These are phyloP conservation scores for Miltochrista miniata DNA, from an alignment of 2,888 invertebrate species.

Conservation along the genomic window DNA sequence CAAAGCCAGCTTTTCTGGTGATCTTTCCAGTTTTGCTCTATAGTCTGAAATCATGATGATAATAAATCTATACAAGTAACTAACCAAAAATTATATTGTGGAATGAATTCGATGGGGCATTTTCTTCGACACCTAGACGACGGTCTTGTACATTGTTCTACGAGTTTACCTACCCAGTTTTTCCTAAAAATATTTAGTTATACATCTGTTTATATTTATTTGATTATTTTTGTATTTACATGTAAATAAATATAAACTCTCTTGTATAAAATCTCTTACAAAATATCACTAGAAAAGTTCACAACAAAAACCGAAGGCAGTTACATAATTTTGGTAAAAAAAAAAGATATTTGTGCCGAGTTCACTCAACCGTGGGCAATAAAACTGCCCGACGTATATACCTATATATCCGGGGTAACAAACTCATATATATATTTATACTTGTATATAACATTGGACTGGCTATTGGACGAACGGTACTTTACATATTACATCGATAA, in stretches of 20 bases:
- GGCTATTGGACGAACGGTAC: constrained; percentile 29
- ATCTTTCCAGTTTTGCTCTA: no score
- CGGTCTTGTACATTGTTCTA: no score
- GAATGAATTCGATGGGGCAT: no score
- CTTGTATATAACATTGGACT: not conserved
- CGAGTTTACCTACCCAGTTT: no score
- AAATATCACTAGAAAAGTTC: constrained; percentile 20
- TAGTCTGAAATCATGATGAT: no score
- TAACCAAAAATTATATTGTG: no score
- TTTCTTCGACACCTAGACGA: no score
- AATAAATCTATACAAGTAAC: not conserved
- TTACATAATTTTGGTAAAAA: constrained; percentile 43
- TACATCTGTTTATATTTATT: no score
- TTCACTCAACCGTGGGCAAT: constrained; percentile 37
- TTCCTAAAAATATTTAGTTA: no score
- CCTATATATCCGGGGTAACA: not conserved
- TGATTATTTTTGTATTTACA: no score
- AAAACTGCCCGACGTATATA: constrained; percentile 38
- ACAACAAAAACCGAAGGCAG: constrained; percentile 7
- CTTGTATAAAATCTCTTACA: constrained; percentile 16
- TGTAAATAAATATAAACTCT: no score
- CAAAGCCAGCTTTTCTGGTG: no score
- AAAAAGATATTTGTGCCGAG: constrained; percentile 36
- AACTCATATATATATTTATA: not conserved
- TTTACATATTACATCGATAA: constrained; percentile 36